These are phyloP conservation scores for Labrus mixtus DNA, from an alignment of 2,113 vertebrate genomes.

Conservation along the genomic window DNA sequence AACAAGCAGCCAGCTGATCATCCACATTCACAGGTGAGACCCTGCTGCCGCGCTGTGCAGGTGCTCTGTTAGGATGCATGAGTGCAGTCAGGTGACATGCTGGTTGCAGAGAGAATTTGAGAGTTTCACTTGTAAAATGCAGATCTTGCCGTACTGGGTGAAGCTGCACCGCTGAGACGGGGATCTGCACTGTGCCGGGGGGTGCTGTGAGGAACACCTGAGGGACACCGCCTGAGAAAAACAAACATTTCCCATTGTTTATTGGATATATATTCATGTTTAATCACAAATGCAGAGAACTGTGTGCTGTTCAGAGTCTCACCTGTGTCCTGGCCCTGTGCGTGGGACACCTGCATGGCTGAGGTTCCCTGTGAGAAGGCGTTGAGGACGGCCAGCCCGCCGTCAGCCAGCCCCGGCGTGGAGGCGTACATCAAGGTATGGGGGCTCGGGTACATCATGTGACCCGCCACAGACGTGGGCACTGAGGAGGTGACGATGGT, in stretches of 20 bases:
- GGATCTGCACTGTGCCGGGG: conserved; percentile 96
- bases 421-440: conserved; percentile 98
- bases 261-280: neutral
- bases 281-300: neutral
- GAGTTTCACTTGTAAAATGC: conserved; percentile 87
- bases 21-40: conserved; percentile 42
- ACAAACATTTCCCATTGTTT: neutral
- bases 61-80: conserved; percentile 75
- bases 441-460: conserved; percentile 98
- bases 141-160: conserved; percentile 94
- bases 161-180: conserved; percentile 96
- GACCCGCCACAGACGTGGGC: conserved; percentile 94
- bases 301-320: conserved; percentile 36
- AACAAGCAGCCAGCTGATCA: conserved; percentile 25
- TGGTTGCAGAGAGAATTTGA: conserved; percentile 84
- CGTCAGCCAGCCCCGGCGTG: conserved; percentile 90
- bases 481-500: conserved; percentile 97
- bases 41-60: conserved; percentile 32
- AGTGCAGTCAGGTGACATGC: conserved; percentile 80
- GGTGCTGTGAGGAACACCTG: conserved; percentile 97
- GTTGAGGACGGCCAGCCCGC: conserved; percentile 95
- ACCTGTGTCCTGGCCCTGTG: conserved; percentile 94
- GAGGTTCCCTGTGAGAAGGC: conserved; percentile 94
- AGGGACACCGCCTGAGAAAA: conserved; percentile 88
- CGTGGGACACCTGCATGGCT: conserved; percentile 96